Base-by-base conservation (phyloP, 2,797 vertebrate species). In the Myioborus melanocephalus region DNA sequence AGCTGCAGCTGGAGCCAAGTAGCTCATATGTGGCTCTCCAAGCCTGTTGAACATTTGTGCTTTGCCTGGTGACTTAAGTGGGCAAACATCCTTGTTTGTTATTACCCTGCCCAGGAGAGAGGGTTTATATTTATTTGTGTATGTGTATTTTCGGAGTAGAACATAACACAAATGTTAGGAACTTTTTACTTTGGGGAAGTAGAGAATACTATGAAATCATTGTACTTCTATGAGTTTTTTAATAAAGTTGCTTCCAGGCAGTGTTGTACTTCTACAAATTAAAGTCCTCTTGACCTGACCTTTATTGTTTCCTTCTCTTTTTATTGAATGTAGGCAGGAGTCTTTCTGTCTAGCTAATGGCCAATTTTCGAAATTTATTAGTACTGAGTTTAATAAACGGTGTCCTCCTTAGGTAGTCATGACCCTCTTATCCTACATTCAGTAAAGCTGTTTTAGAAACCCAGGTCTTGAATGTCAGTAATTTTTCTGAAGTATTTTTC, bases 171-270 rank as follows among this genome's bases (percentile, higher is more conserved):
- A 46, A n/a, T 39, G 68, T n/a, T 76, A 61, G 46, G 57, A 78
- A 27, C 19, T 86, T 76, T 82, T 85, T 84, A 65, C 59, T 87
- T 76, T 65, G 43, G 26, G 23, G 28, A 79, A 69, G 28, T 43
- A 55, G 46, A 72, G 39, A 72, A 55, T 72, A 47, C 39, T 55
- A 17, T 59, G 43, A 39, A 94, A 72, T 63, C 47, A 19, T 35
- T 83, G 46, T 89, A 68, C n/a, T 65, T 68, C 12, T 37, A 72
- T 41, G 56, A 32, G 47, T 7, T 59, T 71, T 53, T 84, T 41
- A 76, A 90, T 87, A 50, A 90, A 79, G 23, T 88, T 83, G 66
- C 63, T 95, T 89, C 41, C 70, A 84, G 63, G n/a, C 55, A 70
- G 6, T 47, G 21, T 27, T 83, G 34, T 71, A 30, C 41, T 66